Evolutionary conservation across 2,797 vertebrate genomes (phyloP), one percentile per base, ranked within the genome.

Genomic region (Cuniculus paca): DNA sequence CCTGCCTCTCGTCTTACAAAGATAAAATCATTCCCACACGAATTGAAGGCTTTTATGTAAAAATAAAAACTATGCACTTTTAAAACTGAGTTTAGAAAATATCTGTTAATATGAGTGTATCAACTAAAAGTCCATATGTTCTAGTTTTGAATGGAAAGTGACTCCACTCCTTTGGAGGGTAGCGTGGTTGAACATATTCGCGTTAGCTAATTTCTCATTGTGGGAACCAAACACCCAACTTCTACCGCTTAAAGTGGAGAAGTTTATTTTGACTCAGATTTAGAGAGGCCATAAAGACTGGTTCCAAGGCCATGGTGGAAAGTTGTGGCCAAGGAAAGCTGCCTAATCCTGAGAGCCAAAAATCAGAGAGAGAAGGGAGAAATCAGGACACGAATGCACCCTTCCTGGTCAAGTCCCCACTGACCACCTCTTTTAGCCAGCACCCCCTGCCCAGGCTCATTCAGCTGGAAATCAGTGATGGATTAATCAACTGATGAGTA

Each of bases 1-100:
- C 34, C 12, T 75, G 72, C 36, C 31, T 94, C 19, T 31, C 4
- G 75, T 92, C 58, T 54, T 80, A 61, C 70, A 70, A 80, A 94
- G 52, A 75, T 88, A 87, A 68, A 72, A 87, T 74, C 77, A 74
- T 75, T 84, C 16, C 45, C 11, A 12, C 2, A 20, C 54, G 34
- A 8, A 80, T 82, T 68, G 65, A 84, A 84, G 54, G 90, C 12
- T 90, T 65, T 72, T 39, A 61, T 60, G 31, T 74, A 17, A 78
- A 95, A 68, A 87, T 45, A 20, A 58, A 77, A 95, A 88, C 79
- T 88, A 85, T n/a, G 65, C 14, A 81, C 11, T 34, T 84, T 17
- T n/a, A 74, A 79, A 84, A 61, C 13, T 56, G 39, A 82, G 80
- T 74, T 85, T 22, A 63, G 45, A 85, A 89, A 88, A 58, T 42